Conservation (phyloP, 2,888 invertebrate species). For the Diabrotica balteata region DNA sequence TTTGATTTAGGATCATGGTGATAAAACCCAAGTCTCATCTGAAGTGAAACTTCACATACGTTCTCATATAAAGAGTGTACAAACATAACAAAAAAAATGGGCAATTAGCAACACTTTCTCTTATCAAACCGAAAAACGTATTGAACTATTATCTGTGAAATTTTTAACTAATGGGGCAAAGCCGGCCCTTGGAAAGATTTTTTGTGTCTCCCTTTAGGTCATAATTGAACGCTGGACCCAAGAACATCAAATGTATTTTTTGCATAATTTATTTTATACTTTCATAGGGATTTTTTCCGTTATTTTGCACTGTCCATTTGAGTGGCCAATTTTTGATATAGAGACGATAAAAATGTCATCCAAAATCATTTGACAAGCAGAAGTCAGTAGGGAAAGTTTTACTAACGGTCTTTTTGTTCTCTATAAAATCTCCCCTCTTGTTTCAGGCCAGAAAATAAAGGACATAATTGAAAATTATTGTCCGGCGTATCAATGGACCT, state of each 20-base stretch:
- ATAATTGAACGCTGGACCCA: slow-evolving; percentile 31
- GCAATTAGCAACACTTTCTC: no score
- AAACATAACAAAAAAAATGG: no score
- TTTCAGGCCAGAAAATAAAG: slow-evolving; percentile 25
- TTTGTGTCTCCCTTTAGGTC: slow-evolving; percentile 27
- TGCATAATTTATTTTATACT: slow-evolving; percentile 27
- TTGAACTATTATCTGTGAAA: no score
- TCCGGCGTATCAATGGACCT: slow-evolving; percentile 23
- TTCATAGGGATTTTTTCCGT: slow-evolving; percentile 21
- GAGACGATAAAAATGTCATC: slow-evolving; percentile 31
- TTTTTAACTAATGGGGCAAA: not conserved
- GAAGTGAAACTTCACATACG: no score
- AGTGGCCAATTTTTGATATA: slow-evolving; percentile 34
- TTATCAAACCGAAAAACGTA: no score
- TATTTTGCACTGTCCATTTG: slow-evolving; percentile 33
- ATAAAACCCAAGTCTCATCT: no score
- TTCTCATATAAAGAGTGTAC: no score
- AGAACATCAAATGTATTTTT: slow-evolving; percentile 29
- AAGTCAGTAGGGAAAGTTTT: slow-evolving; percentile 25
- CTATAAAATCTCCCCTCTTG: slow-evolving; percentile 23
- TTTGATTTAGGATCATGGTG: no score
- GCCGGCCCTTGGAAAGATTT: slow-evolving; percentile 1
- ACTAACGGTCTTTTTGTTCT: slow-evolving; percentile 29
- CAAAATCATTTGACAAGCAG: slow-evolving; percentile 22
- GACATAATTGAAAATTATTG: slow-evolving; percentile 30